Percentiles rank a stretch among this genome's conserved stretches.
Conservation (phyloP, 2,797 vertebrate species). For the Acrocephalus scirpaceus region DNA sequence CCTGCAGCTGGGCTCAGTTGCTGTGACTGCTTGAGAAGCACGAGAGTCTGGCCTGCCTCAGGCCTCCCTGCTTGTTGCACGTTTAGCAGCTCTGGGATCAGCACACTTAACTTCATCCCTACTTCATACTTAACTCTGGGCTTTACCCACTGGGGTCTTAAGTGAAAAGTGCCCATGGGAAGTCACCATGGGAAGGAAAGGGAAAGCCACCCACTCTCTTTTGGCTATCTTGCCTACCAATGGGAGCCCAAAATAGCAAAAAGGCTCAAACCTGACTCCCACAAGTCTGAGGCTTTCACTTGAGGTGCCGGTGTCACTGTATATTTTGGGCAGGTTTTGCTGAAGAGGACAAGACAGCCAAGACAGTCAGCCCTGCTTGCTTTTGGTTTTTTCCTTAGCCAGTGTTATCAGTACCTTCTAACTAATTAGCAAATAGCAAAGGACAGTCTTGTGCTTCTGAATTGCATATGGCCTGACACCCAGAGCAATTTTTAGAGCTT, state of each 20-base stretch:
- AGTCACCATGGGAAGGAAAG: not conserved
- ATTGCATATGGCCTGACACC: not conserved
- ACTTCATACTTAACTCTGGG: not conserved
- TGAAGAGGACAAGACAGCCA: not conserved
- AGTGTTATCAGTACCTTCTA: not conserved
- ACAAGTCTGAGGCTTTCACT: not conserved
- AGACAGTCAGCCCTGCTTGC: not conserved
- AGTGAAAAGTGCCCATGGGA: not conserved
- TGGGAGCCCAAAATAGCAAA: not conserved
- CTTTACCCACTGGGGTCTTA: not conserved
- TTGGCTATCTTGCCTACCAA: not conserved
- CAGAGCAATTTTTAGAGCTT: not conserved
- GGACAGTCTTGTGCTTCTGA: not conserved
- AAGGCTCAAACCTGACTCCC: not conserved
- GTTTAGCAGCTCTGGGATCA: not conserved
- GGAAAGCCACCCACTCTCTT: not conserved
- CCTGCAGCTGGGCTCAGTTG: not conserved
- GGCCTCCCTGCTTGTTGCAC: fast-evolving
- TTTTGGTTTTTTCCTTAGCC: not conserved
- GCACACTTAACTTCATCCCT: not conserved
- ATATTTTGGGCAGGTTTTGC: not conserved
- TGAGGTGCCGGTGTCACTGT: fast-evolving
- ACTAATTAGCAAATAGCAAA: not conserved
- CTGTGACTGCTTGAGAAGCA: not conserved
- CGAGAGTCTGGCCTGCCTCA: fast-evolving